A percentile compares a stretch with the other conserved stretches of the same genome.
These are phyloP conservation scores for Brachyhypopomus gauderio DNA, from an alignment of 2,113 vertebrate species.

Conservation along the genomic window DNA sequence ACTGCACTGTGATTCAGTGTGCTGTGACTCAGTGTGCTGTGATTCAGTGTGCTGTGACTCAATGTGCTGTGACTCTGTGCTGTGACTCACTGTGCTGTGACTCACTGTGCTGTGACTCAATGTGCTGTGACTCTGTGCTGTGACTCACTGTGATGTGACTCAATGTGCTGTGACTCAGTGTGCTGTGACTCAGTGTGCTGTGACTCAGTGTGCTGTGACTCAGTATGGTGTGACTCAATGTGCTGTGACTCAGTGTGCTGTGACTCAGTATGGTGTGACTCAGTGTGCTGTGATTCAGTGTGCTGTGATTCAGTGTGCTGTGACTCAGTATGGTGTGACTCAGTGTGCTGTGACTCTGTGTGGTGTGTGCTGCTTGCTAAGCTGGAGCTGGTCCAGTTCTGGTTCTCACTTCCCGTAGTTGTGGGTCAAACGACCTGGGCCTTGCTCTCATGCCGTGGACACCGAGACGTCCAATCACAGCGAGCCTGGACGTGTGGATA, in stretches of 20 bases:
- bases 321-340: not conserved
- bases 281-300: not conserved
- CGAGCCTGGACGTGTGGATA: not conserved
- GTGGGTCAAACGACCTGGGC: not conserved
- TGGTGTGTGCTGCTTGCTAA: not conserved
- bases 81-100: too few relatives aligned
- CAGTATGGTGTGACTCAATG: not conserved
- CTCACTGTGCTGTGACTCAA: not conserved
- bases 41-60: not conserved
- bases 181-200: not conserved
- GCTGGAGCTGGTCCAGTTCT: not conserved
- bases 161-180: not conserved
- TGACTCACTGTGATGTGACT: not conserved
- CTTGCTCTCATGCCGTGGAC: not conserved
- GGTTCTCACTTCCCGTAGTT: not conserved
- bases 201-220: too few relatives aligned
- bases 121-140: too few relatives aligned
- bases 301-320: too few relatives aligned
- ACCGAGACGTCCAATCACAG: not conserved
- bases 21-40: too few relatives aligned
- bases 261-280: not conserved
- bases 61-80: too few relatives aligned
- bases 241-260: too few relatives aligned
- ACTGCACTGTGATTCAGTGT: not conserved
- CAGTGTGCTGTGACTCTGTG: not conserved